phyloP scores from a whole-genome alignment of 2,797 vertebrate species.

The Trichosurus vulpecula region DNA sequence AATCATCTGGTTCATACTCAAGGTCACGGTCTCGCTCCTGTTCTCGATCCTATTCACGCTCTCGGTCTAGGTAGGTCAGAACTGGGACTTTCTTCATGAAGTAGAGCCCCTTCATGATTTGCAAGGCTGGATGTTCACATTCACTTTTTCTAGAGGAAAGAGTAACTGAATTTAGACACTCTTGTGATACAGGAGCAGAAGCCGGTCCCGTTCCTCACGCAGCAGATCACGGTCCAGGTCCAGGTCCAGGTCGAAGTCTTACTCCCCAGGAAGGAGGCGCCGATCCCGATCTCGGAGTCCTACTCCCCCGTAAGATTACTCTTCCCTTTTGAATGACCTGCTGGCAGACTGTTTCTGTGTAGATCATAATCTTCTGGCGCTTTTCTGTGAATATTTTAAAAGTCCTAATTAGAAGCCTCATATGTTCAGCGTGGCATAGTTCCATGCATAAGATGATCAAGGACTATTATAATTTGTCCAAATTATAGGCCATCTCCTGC shows the following conservation, averaged over 20 bases:
- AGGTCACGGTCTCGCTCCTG: slow-evolving; percentile 89
- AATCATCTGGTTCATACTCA: slow-evolving; percentile 94
- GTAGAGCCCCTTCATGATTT: accelerated
- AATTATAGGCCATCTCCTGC: background rate
- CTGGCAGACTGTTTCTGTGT: background rate
- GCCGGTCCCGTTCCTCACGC: slow-evolving; percentile 90
- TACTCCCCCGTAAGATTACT: slow-evolving; percentile 91
- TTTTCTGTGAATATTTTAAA: slow-evolving; percentile 46
- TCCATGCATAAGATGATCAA: background rate
- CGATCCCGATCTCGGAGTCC: slow-evolving; percentile 91
- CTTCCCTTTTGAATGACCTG: background rate
- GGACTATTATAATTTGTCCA: background rate
- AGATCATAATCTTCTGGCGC: slow-evolving; percentile 1
- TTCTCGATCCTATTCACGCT: slow-evolving; percentile 91
- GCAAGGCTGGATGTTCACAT: background rate
- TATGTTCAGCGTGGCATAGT: background rate
- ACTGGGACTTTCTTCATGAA: accelerated
- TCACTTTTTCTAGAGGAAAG: background rate
- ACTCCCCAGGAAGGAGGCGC: slow-evolving; percentile 90
- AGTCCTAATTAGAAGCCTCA: slow-evolving; percentile 30
- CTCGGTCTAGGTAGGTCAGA: slow-evolving; percentile 90
- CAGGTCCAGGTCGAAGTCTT: slow-evolving; percentile 91
- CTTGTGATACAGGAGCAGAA: slow-evolving; percentile 87
- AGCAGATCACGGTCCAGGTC: slow-evolving; percentile 91
- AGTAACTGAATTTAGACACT: background rate